Percentiles rank a stretch among this genome's conserved stretches.
These are phyloP conservation scores for Heliconius eleuchia DNA, from an alignment of 1,140 invertebrate species.

Conservation along the genomic window DNA sequence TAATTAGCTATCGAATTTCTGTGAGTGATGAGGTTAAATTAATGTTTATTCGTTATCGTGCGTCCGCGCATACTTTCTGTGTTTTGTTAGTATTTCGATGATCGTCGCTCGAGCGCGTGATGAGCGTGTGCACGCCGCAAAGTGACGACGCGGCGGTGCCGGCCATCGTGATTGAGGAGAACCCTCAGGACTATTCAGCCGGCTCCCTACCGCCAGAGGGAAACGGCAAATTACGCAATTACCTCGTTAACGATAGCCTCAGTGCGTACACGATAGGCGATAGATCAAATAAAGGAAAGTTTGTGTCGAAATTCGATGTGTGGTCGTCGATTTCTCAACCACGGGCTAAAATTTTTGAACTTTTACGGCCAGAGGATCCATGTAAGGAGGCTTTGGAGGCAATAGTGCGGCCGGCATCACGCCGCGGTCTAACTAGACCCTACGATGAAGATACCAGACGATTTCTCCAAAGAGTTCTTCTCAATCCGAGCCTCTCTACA, in stretches of 20 bases:
- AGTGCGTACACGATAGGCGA: slow-evolving; percentile 61
- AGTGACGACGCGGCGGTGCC: slow-evolving; percentile 32
- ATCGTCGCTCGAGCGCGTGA: slow-evolving; percentile 55
- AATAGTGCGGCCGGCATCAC: slow-evolving; percentile 65
- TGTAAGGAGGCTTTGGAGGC: slow-evolving; percentile 68
- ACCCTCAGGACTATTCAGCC: slow-evolving; percentile 52
- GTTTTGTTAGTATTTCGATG: slow-evolving; percentile 48
- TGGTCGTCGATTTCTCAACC: slow-evolving; percentile 60
- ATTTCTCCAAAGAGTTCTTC: slow-evolving; percentile 61
- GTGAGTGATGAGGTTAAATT: slow-evolving; percentile 41
- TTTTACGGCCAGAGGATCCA: slow-evolving; percentile 67
- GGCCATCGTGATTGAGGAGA: slow-evolving; percentile 60
- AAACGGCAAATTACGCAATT: slow-evolving; percentile 65
- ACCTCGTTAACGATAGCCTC: slow-evolving; percentile 62
- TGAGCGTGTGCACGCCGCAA: slow-evolving; percentile 46
- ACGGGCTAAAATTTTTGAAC: slow-evolving; percentile 65
- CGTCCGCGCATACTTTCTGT: slow-evolving; percentile 42
- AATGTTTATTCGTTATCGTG: slow-evolving; percentile 36
- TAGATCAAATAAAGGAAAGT: slow-evolving; percentile 59
- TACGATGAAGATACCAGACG: slow-evolving; percentile 69
- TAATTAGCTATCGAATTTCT: slow-evolving; percentile 41
- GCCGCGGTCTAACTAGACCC: slow-evolving; percentile 60
- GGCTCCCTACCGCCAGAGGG: slow-evolving; percentile 60
- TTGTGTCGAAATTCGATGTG: slow-evolving; percentile 65
- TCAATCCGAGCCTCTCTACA: slow-evolving; percentile 48